These are phyloP conservation scores for Leiothrix lutea DNA, from an alignment of 2,113 vertebrate genomes.

Conservation along the genomic window DNA sequence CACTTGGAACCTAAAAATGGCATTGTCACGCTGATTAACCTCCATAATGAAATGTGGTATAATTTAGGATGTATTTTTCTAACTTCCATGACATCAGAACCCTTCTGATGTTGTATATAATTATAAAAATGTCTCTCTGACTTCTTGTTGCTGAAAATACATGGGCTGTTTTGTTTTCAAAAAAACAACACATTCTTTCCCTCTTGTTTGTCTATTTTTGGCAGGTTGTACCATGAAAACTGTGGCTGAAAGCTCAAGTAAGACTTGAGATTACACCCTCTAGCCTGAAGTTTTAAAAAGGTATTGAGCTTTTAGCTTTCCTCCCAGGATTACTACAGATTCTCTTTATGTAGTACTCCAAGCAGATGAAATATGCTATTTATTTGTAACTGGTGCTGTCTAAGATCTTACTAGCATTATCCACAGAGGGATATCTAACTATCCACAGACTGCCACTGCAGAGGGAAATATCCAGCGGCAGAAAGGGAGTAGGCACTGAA, in stretches of 20 bases:
- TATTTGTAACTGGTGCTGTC: conserved; percentile 7
- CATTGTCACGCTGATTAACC: neutral
- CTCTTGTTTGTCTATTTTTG: conserved; percentile 51
- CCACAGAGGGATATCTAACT: neutral
- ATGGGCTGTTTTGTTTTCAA: conserved; percentile 16
- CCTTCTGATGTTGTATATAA: conserved; percentile 23
- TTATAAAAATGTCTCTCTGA: conserved; percentile 47
- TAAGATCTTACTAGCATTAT: neutral
- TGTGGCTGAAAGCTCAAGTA: neutral
- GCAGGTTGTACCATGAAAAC: conserved; percentile 3
- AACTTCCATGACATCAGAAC: conserved; percentile 28
- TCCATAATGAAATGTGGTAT: neutral
- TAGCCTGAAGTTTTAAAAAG: neutral
- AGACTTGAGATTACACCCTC: neutral
- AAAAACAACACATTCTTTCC: neutral
- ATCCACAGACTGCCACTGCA: neutral
- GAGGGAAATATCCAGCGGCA: neutral
- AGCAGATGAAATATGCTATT: neutral
- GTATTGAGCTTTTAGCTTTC: neutral
- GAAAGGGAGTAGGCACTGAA: conserved; percentile 40
- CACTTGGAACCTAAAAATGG: neutral
- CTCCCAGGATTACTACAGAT: neutral
- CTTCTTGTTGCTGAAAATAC: conserved; percentile 59
- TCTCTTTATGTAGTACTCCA: neutral
- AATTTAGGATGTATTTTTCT: conserved; percentile 36